Base-by-base conservation (phyloP, 2,797 vertebrate species). In the Borostomias antarcticus region DNA sequence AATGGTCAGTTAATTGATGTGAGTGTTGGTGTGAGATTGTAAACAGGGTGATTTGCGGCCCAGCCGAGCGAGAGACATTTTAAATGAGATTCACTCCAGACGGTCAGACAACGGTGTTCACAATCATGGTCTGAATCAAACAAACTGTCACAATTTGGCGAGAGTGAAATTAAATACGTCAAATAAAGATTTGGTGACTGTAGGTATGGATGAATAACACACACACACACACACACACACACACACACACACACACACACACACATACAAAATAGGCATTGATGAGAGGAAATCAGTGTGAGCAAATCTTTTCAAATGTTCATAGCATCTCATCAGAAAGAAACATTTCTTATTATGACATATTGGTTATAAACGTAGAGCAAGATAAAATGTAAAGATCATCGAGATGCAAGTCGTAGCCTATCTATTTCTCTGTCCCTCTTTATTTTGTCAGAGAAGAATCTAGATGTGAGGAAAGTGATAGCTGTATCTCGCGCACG, bases 11-110 rank as follows among this genome's bases (percentile, higher is more conserved):
- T 92, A 92, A 89, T 92, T 92, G 92, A 91, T 93, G 93, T 89
- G 90, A 89, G 88, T 92, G 88, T 93, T 88, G 89, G 84, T 91
- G 90, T 91, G 92, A 92, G 91, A 91, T 92, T 93, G 93, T 91
- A 94, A 94, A 93, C 92, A 93, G 89, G 91, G 85, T 93, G 91
- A 95, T 94, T 94, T 93, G 92, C 92, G 93, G 91, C 87, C 88
- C 91, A 91, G 92, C 88, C 88, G 89, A 90, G 91, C 77, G 88
- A 79, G 86, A 93, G 92, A 90, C 89, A 69, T 84, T 91, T 91
- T 86, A 93, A 92, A 92, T 90, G 90, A 89, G 90, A 92, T 90
- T 92, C 91, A 88, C 82, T 75, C 80, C 56, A 80, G 86, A 76
- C 81, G 57, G 64, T 72, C 88, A 85, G 85, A 65, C 88, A 76